Conservation (phyloP, 1,140 invertebrate species). For the Sarcophaga peregrina region DNA sequence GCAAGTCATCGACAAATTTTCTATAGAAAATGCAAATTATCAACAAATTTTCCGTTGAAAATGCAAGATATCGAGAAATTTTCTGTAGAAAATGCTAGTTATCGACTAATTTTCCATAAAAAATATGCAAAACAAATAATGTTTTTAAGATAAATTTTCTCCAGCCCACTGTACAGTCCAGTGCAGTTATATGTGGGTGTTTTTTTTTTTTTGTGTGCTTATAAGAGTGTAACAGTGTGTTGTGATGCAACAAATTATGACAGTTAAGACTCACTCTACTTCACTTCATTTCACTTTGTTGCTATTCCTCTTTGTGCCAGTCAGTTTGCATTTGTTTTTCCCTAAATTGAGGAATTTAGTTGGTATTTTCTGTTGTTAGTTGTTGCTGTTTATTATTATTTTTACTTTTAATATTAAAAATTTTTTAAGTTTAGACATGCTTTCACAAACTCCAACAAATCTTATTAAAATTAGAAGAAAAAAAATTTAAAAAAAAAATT, state of each 20-base stretch:
- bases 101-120: too few species aligned
- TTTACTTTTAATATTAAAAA: not conserved
- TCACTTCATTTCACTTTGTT: not conserved
- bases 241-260: slow-evolving; percentile 15
- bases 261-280: not conserved
- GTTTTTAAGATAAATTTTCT: too few species aligned
- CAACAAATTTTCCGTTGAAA: too few species aligned
- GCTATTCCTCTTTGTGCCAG: not conserved
- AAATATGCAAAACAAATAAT: too few species aligned
- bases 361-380: not conserved
- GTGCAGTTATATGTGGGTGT: too few species aligned
- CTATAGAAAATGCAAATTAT: too few species aligned
- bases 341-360: not conserved
- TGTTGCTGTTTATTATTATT: not conserved
- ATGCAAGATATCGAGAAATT: too few species aligned
- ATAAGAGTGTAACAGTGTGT: not conserved
- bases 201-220: too few species aligned
- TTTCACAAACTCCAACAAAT: too few species aligned
- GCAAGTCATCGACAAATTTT: too few species aligned
- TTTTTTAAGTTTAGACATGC: not conserved
- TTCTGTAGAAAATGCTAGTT: too few species aligned
- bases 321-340: not conserved
- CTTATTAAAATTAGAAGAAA: not conserved
- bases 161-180: too few species aligned
- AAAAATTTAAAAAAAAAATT: not conserved